These are phyloP conservation scores for Donacobius atricapilla DNA, from an alignment of 2,113 vertebrate genomes.

Conservation along the genomic window DNA sequence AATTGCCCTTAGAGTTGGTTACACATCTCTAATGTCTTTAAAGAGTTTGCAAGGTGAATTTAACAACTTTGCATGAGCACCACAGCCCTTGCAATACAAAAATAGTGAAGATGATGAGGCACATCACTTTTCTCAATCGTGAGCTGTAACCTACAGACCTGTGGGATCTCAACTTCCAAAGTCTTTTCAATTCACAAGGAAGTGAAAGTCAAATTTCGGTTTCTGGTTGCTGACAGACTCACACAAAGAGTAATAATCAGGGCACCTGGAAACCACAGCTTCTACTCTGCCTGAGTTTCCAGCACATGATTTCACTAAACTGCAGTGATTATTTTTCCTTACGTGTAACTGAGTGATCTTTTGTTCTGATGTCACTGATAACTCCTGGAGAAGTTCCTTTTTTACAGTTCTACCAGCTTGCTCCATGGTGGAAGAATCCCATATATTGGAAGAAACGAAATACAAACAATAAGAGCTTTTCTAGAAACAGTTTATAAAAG, in stretches of 20 bases:
- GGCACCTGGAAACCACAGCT: background rate
- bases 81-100: background rate
- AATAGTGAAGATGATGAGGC: background rate
- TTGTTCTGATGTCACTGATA: background rate
- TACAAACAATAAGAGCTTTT: background rate
- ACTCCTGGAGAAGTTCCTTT: background rate
- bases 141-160: background rate
- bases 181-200: background rate
- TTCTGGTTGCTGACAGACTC: background rate
- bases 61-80: background rate
- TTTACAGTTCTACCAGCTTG: background rate
- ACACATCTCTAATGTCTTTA: background rate
- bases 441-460: background rate
- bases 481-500: background rate
- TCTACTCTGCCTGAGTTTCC: background rate
- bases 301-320: background rate
- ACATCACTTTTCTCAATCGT: background rate
- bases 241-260: background rate
- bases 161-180: background rate
- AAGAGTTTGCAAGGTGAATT: slow-evolving; percentile 17
- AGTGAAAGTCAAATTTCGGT: background rate
- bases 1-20: slow-evolving; percentile 12
- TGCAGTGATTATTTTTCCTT: background rate
- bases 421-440: background rate
- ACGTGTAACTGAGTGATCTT: background rate